Conservation (phyloP, 2,888 invertebrate species). For the Dioctria linearis region DNA sequence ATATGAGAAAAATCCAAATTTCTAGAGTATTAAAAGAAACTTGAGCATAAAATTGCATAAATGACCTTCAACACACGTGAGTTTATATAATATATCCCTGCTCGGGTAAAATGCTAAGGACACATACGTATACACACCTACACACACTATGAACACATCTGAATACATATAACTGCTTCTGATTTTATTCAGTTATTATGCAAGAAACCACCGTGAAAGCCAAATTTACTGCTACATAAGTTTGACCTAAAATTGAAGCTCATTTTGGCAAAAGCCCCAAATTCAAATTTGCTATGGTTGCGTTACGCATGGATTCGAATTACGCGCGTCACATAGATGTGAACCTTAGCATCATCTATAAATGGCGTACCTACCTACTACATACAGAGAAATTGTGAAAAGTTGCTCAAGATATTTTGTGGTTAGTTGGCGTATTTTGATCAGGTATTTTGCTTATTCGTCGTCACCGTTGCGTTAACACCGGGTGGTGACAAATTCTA, state of each 20-base stretch:
- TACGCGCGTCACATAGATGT: not conserved
- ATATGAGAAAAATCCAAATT: too few relatives aligned
- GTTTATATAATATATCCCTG: too few relatives aligned
- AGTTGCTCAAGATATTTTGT: constrained; percentile 3
- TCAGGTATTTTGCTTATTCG: constrained; percentile 29
- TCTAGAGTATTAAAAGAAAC: too few relatives aligned
- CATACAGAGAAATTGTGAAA: not conserved
- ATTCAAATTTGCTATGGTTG: constrained; percentile 17
- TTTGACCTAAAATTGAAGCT: constrained; percentile 37
- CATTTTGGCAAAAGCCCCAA: constrained; percentile 10
- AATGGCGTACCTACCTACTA: not conserved
- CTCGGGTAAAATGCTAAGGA: too few relatives aligned
- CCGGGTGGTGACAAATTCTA: constrained; percentile 14
- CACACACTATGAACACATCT: too few relatives aligned
- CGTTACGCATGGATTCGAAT: constrained; percentile 15
- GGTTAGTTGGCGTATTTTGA: not conserved
- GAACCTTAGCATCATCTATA: not conserved
- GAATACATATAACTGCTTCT: not conserved
- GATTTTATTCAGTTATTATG: constrained; percentile 33
- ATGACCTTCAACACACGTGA: too few relatives aligned
- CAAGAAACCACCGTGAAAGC: constrained; percentile 24
- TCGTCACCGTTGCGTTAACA: not conserved
- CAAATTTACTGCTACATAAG: constrained; percentile 8
- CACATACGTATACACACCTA: too few relatives aligned
- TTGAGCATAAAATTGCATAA: too few relatives aligned